phyloP scores from a whole-genome alignment of 2,888 invertebrate genomes.

The Gastracanthus pulcherrimus region DNA sequence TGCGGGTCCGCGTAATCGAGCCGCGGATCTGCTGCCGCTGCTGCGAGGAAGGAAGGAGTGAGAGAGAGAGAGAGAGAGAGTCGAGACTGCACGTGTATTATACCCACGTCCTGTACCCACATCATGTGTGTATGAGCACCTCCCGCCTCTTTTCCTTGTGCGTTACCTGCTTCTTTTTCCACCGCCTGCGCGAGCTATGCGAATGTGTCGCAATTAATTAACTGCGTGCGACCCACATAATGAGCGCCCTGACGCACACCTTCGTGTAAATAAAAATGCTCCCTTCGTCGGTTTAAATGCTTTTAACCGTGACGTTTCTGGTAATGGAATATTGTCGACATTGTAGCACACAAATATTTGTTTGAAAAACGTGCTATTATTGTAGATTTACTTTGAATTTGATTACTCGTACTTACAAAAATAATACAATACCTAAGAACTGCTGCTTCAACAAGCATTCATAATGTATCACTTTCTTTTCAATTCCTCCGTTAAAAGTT shows the following conservation, averaged over 20 bases:
- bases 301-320: no score
- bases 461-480: background rate
- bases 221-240: constrained; percentile 65
- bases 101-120: background rate
- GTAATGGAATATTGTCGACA: no score
- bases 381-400: no score
- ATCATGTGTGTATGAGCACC: background rate
- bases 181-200: constrained; percentile 34
- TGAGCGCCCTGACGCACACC: constrained; percentile 59
- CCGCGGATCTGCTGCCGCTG: background rate
- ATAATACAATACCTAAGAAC: no score
- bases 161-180: constrained; percentile 8
- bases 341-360: no score
- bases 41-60: constrained; percentile 8
- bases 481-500: background rate
- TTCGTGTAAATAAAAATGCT: background rate
- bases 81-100: background rate
- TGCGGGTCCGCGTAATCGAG: constrained; percentile 7
- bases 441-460: no score
- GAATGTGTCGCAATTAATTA: constrained; percentile 64
- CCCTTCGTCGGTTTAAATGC: no score
- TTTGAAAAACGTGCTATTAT: no score
- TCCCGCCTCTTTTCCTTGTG: background rate
- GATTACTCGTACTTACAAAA: no score
- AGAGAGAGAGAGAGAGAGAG: background rate